A percentile compares a stretch with the other conserved stretches of the same genome.
phyloP scores from a whole-genome alignment of 2,113 vertebrate genomes.

The Nyctereutes procyonoides region DNA sequence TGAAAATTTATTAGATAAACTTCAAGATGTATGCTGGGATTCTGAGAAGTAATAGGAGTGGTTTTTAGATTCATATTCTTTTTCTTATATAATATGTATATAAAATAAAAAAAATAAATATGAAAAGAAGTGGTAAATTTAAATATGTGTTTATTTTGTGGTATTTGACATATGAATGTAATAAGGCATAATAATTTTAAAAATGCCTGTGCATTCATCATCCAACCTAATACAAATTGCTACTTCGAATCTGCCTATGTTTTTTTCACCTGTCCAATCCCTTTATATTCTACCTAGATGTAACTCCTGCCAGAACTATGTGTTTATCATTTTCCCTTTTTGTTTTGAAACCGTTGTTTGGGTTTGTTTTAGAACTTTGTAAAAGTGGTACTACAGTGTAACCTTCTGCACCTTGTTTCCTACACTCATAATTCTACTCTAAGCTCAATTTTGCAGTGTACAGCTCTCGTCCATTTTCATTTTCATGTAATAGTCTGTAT shows the following conservation, averaged over 20 bases:
- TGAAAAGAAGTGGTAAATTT: background rate
- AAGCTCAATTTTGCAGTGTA: background rate
- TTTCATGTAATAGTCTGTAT: background rate
- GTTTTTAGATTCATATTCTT: conserved; percentile 22
- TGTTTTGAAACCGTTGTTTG: conserved; percentile 22
- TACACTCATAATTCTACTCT: background rate
- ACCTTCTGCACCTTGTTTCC: conserved; percentile 29
- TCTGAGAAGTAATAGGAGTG: background rate
- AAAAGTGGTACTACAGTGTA: background rate
- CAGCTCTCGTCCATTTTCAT: conserved; percentile 50
- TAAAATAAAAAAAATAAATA: conserved; percentile 33
- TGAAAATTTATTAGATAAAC: conserved; percentile 36
- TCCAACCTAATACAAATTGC: background rate
- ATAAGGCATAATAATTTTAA: background rate
- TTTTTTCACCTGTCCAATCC: background rate
- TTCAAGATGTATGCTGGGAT: background rate
- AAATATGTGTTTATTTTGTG: conserved; percentile 7
- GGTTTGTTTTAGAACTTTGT: conserved; percentile 31
- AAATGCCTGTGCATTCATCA: background rate
- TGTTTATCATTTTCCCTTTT: conserved; percentile 42
- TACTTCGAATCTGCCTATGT: background rate
- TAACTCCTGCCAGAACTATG: background rate
- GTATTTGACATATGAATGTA: background rate
- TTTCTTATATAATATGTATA: background rate
- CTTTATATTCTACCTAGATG: background rate